phyloP scores from a whole-genome alignment of 2,888 invertebrate genomes.

The Andrena trimmerana region DNA sequence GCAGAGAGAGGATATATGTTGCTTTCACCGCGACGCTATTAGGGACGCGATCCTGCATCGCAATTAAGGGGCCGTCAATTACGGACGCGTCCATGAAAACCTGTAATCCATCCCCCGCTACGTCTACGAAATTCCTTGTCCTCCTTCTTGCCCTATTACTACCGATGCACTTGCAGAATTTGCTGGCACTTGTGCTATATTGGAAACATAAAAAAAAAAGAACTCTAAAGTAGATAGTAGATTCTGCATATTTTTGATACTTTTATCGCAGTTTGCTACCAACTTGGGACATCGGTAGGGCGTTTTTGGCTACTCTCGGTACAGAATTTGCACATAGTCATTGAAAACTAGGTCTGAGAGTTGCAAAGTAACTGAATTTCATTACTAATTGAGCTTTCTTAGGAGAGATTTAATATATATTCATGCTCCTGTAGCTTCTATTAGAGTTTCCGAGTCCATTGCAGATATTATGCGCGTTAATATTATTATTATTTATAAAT shows the following conservation, averaged over 20 bases:
- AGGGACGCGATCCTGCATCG: constrained; percentile 50
- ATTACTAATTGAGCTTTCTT: background rate
- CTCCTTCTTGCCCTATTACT: background rate
- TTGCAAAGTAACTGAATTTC: background rate
- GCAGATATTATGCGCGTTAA: no score
- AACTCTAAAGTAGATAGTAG: no score
- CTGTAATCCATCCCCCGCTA: constrained; percentile 31
- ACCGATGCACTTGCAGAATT: background rate
- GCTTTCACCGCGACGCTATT: constrained; percentile 62
- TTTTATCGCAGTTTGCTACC: no score
- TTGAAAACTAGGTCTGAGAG: background rate
- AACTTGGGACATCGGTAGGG: no score
- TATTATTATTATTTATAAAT: no score
- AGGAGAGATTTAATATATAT: background rate
- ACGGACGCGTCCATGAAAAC: constrained; percentile 40
- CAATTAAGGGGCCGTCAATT: constrained; percentile 56
- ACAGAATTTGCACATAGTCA: background rate
- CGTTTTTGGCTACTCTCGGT: background rate
- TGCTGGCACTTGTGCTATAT: no score
- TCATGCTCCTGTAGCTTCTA: background rate
- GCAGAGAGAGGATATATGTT: constrained; percentile 12
- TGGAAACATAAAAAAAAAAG: no score
- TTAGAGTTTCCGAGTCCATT: no score
- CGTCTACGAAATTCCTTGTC: constrained; percentile 24
- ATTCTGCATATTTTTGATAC: no score